These are phyloP conservation scores for Lota lota DNA, from an alignment of 2,113 vertebrate species.

Conservation along the genomic window DNA sequence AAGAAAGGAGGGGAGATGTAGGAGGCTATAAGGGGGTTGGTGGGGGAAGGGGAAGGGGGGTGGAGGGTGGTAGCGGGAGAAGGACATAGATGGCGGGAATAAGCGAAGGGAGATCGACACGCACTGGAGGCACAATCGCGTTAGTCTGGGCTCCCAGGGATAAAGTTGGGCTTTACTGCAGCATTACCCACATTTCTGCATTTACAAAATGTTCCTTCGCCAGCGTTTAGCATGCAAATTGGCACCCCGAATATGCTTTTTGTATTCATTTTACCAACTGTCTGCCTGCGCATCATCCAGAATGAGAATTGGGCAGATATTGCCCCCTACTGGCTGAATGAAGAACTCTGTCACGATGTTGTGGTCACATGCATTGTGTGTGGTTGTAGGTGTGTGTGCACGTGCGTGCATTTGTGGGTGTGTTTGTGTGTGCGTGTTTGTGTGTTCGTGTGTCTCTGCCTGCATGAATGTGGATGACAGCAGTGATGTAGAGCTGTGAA, in stretches of 20 bases:
- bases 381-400: background rate
- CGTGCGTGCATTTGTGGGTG: background rate
- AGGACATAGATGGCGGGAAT: slow-evolving; percentile 35
- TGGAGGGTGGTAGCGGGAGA: slow-evolving; percentile 27
- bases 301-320: slow-evolving; percentile 70
- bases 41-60: slow-evolving; percentile 28
- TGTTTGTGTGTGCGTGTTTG: slow-evolving; percentile 12
- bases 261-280: slow-evolving; percentile 73
- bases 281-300: slow-evolving; percentile 46
- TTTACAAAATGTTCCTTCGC: slow-evolving; percentile 73
- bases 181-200: slow-evolving; percentile 70
- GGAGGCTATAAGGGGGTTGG: slow-evolving; percentile 15
- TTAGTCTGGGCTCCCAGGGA: slow-evolving; percentile 66
- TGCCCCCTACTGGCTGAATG: slow-evolving; percentile 64
- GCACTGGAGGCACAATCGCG: slow-evolving; percentile 61
- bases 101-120: slow-evolving; percentile 48
- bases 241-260: slow-evolving; percentile 73
- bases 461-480: no score
- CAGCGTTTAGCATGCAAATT: slow-evolving; percentile 76
- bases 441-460: slow-evolving; percentile 5
- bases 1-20: no score
- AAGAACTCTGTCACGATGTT: slow-evolving; percentile 29
- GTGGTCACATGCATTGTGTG: slow-evolving; percentile 39
- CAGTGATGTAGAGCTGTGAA: no score
- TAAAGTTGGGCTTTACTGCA: slow-evolving; percentile 66